Percentiles rank a stretch among this genome's conserved stretches.
Conservation (phyloP, 2,797 vertebrate species). For the Lophotriccus pileatus region DNA sequence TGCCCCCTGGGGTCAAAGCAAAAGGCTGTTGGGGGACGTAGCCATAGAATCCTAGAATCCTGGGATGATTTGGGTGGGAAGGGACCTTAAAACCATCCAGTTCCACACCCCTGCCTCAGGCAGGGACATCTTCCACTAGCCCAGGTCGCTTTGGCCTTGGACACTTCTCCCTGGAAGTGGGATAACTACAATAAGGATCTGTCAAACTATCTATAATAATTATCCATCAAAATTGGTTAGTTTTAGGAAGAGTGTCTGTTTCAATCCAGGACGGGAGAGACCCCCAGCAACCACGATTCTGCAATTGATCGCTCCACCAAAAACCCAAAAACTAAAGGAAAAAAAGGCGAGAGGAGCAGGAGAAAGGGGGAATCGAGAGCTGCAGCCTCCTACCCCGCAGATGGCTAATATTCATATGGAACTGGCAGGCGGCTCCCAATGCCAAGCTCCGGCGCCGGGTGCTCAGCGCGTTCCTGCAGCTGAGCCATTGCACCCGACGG, state of each 20-base stretch:
- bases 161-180: neutral
- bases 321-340: neutral
- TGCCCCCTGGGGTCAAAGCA: neutral
- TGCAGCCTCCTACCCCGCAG: neutral
- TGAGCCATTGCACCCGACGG: slow-evolving; percentile 1
- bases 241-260: neutral
- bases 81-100: neutral
- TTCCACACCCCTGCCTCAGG: neutral
- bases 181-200: neutral
- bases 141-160: neutral
- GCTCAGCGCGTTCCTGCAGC: slow-evolving; percentile 11
- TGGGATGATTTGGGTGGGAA: neutral
- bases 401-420: slow-evolving; percentile 43
- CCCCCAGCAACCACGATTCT: neutral
- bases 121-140: neutral
- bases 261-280: neutral
- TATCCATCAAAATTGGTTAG: too few relatives aligned
- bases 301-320: neutral
- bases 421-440: neutral
- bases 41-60: neutral
- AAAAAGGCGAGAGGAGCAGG: neutral
- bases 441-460: slow-evolving; percentile 17
- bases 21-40: neutral
- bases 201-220: neutral
- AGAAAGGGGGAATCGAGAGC: neutral